Conservation (phyloP, 2,888 invertebrate genomes). For the Scrobipalpa costella region DNA sequence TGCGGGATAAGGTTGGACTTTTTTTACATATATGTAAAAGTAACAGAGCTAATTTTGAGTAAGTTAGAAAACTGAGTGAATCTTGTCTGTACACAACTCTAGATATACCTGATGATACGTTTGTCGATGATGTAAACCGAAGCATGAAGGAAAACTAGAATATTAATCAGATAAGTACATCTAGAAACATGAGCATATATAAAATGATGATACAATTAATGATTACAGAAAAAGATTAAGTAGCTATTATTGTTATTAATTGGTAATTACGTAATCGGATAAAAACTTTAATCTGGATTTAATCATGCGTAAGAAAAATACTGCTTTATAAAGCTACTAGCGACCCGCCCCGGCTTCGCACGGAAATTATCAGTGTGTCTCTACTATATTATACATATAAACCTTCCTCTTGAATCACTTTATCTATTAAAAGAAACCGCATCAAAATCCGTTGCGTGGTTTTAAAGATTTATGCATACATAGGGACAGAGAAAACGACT, state of each 20-base stretch:
- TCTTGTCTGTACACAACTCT: background rate
- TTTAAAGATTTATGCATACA: too few relatives aligned
- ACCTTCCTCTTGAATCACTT: too few relatives aligned
- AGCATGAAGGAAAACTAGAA: conserved; percentile 4
- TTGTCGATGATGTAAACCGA: conserved; percentile 1
- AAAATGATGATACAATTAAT: background rate
- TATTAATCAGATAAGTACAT: conserved; percentile 13
- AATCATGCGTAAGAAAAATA: background rate
- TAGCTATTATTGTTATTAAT: background rate
- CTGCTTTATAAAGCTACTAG: background rate
- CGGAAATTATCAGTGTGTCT: too few relatives aligned
- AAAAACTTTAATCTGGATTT: conserved; percentile 5
- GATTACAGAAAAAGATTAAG: background rate
- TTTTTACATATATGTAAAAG: too few relatives aligned
- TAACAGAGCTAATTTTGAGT: too few relatives aligned
- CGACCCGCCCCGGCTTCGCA: too few relatives aligned
- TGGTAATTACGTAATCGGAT: background rate
- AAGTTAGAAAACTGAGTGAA: too few relatives aligned
- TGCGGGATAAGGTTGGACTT: too few relatives aligned
- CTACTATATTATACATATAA: too few relatives aligned
- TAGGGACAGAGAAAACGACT: too few relatives aligned
- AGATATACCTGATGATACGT: background rate
- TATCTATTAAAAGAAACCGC: too few relatives aligned
- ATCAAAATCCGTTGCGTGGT: too few relatives aligned
- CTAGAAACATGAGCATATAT: conserved; percentile 5